These are phyloP conservation scores for Drosophila nigricruria DNA, from an alignment of 2,888 invertebrate genomes.

Conservation along the genomic window DNA sequence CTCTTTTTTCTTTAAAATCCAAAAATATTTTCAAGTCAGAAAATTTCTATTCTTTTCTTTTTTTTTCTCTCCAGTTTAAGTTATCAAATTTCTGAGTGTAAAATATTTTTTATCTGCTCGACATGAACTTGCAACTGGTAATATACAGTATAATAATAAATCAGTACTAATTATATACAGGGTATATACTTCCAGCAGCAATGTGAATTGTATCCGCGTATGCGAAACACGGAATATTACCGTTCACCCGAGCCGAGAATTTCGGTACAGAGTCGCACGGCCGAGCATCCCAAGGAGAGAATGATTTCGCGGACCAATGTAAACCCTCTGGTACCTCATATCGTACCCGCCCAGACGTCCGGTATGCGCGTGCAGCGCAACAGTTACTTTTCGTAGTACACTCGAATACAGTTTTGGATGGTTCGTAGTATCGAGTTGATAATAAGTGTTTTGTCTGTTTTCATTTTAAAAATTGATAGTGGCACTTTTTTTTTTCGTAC, in stretches of 20 bases:
- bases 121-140: constrained; percentile 6
- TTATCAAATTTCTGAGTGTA: not conserved
- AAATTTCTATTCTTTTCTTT: not conserved
- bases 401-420: not conserved
- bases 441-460: not conserved
- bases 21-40: not conserved
- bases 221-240: constrained; percentile 29
- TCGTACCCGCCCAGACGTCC: constrained; percentile 13
- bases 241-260: constrained; percentile 10
- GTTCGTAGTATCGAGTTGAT: not conserved
- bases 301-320: not conserved
- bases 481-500: constrained; percentile 5
- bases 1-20: not conserved
- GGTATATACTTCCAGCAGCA: not conserved
- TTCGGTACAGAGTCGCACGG: constrained; percentile 37
- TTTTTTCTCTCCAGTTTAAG: not conserved
- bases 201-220: constrained; percentile 40
- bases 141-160: not conserved
- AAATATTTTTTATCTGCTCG: not conserved
- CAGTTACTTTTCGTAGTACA: constrained; percentile 37
- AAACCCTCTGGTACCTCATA: not conserved
- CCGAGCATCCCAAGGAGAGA: constrained; percentile 39
- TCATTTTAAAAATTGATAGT: constrained; percentile 9
- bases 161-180: not conserved
- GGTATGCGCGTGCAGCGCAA: constrained; percentile 11